Base-by-base conservation (phyloP, 2,113 vertebrate genomes). In the Crotalus helleri region DNA sequence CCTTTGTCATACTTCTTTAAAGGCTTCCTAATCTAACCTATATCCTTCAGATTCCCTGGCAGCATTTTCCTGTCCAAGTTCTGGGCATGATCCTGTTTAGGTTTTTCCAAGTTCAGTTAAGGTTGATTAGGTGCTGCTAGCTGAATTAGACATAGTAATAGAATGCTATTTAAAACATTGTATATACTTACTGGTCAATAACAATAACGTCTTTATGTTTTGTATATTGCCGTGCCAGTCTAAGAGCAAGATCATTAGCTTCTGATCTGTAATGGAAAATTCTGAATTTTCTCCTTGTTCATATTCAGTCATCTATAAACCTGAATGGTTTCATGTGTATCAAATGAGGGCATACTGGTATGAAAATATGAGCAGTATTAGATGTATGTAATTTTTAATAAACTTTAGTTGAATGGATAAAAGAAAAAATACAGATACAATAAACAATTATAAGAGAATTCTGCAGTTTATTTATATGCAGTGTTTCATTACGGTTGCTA, bases 231-330 rank as follows among this genome's bases (percentile, higher is more conserved):
- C 98, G 98, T 21, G 99, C 98, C 97, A 99, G 1, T 93, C 99
- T 98, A 15, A 99, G 95, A 69, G 99, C 99, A 57, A 99, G 98
- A 95, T 99, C 99, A 0, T 99, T 99, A 59, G 99, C 99, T 97
- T 99, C 99, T 54, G 99, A 99, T 19, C 99, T 99, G 89, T 39
- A 93, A 91, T 15, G 2, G 90, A 96, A 95, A 95, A 93, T 12
- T 49, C 0, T 3, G 1, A 21, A 39, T 19, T 58, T 7, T 86
- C 92, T 93, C 15, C 44, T 0, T 91, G 23, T 3, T 2, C 44
- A 64, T 44, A 0, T 74, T 1, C 57, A 53, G 33, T 1, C 17
- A 81, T 81, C 33, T 81, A 39, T 44, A 81, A 74, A 74, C 12
- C 64, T 74, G 61, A 44, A 33, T 81, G 39, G 33, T 81, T 81